phyloP scores from a whole-genome alignment of 2,797 vertebrate species.

The Hydrocynus forskahlii region DNA sequence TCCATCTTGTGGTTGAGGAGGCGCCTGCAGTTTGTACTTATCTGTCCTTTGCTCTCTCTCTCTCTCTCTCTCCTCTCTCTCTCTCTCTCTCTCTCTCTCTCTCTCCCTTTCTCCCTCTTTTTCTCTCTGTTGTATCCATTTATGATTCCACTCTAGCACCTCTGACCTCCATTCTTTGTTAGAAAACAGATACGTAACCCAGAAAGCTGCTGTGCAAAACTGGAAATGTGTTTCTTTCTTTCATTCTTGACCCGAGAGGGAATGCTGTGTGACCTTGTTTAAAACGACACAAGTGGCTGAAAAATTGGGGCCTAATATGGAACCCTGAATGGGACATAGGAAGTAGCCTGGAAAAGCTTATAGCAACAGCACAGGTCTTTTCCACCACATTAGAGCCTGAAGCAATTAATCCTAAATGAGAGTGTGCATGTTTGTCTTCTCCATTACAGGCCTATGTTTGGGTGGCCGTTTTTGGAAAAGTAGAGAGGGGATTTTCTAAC shows the following conservation, averaged over 20 bases:
- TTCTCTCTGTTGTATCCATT: neutral
- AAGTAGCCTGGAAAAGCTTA: conserved; percentile 52
- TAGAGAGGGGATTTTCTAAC: conserved; percentile 33
- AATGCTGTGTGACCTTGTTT: conserved; percentile 30
- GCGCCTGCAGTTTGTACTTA: conserved; percentile 39
- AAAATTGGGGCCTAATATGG: neutral
- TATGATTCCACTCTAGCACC: neutral
- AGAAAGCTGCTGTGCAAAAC: neutral
- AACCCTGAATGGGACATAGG: conserved; percentile 13
- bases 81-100: neutral
- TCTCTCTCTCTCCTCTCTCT: no score
- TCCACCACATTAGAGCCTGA: conserved; percentile 33
- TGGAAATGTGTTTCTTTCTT: conserved; percentile 15
- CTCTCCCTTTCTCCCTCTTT: neutral
- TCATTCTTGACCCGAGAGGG: conserved; percentile 10
- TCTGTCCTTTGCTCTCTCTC: neutral
- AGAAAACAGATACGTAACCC: conserved; percentile 17
- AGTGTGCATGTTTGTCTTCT: conserved; percentile 53
- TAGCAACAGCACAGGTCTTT: conserved; percentile 41
- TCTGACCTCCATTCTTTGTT: conserved; percentile 23
- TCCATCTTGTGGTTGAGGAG: conserved; percentile 66
- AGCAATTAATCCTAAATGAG: conserved; percentile 51
- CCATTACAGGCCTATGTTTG: conserved; percentile 34
- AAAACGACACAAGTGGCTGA: conserved; percentile 23
- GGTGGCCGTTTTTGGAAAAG: conserved; percentile 54